Conservation (phyloP, 2,797 vertebrate species). For the Acridotheres tristis region DNA sequence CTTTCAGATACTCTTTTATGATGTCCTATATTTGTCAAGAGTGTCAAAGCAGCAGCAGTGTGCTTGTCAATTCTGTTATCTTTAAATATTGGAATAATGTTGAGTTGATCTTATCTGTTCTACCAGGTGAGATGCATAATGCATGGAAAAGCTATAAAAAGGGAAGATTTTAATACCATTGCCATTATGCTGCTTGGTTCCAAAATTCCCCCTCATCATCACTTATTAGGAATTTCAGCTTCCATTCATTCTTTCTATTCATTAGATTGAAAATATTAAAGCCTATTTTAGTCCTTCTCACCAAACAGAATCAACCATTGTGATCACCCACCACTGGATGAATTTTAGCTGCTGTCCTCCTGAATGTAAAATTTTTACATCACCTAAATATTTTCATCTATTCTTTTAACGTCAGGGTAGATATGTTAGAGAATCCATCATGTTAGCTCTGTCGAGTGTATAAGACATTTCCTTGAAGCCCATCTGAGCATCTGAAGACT, state of each 20-base stretch:
- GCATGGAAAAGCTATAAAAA: neutral
- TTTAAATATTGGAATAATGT: neutral
- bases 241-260: neutral
- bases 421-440: neutral
- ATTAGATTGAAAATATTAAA: neutral
- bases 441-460: neutral
- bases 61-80: neutral
- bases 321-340: no score
- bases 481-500: neutral
- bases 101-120: neutral
- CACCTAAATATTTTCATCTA: neutral
- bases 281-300: neutral
- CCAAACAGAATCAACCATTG: neutral
- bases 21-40: neutral
- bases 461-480: neutral
- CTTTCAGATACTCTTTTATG: neutral
- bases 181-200: neutral
- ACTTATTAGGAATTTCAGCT: neutral
- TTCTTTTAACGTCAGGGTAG: neutral
- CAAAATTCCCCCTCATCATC: neutral
- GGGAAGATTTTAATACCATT: rapidly evolving
- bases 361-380: neutral
- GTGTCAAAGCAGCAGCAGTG: neutral
- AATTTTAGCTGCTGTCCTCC: neutral
- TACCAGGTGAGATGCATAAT: neutral